Evolutionary conservation across 2,888 invertebrate genomes (phyloP).

Genomic region (Rotaria sp.): DNA sequence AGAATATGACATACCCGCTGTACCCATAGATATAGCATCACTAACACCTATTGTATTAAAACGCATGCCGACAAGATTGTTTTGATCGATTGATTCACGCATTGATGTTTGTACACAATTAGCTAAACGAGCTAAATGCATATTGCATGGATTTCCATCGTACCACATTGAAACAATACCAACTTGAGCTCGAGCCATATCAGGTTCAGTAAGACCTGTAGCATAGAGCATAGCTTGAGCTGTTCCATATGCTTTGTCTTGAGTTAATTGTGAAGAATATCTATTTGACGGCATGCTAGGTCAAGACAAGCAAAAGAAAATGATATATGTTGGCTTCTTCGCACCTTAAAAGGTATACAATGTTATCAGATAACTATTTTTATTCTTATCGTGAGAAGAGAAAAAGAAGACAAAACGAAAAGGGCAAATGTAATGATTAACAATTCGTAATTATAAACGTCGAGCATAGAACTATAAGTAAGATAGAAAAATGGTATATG

Average conservation of each 20-base stretch:
- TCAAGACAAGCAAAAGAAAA: neutral
- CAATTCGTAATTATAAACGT: neutral
- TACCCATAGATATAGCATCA: constrained; percentile 22
- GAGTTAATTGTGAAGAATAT: neutral
- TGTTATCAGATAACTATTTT: neutral
- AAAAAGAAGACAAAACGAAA: neutral
- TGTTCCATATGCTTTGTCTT: neutral
- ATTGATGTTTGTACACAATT: neutral
- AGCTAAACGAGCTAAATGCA: constrained; percentile 24
- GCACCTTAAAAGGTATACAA: neutral
- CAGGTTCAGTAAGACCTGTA: neutral
- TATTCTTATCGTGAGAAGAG: neutral
- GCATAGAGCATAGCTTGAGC: constrained; percentile 16
- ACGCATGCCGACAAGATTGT: neutral
- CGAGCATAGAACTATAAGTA: neutral
- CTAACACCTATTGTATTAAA: constrained; percentile 25
- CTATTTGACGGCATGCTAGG: neutral
- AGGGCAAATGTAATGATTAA: neutral
- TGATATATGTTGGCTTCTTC: neutral
- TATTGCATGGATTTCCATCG: constrained; percentile 23
- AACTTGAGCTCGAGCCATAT: neutral
- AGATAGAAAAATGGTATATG: neutral
- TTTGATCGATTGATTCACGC: neutral
- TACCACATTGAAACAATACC: constrained; percentile 24
- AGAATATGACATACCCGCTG: neutral